Conservation (phyloP, 2,113 vertebrate genomes). For the Pachyramphus minor region DNA sequence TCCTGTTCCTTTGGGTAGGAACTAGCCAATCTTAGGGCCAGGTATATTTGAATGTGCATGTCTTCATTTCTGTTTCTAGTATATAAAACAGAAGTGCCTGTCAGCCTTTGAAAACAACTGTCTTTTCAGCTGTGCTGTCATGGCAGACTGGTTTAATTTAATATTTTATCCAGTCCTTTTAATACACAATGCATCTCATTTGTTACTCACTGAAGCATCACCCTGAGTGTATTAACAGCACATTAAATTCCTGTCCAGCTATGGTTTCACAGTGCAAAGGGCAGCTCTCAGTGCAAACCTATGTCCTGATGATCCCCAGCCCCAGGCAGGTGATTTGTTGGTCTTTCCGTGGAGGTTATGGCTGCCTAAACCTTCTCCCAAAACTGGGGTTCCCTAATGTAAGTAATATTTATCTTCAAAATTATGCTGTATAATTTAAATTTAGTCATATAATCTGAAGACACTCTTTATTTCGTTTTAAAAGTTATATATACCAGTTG, state of each 20-base stretch:
- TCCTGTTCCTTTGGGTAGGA: background rate
- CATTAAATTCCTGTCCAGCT: background rate
- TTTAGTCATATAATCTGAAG: background rate
- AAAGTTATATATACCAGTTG: background rate
- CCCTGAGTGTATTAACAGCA: background rate
- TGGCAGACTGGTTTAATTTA: background rate
- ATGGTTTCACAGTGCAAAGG: background rate
- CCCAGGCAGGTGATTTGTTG: background rate
- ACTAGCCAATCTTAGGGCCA: background rate
- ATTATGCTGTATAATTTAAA: background rate
- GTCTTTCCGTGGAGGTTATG: background rate
- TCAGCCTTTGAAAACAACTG: background rate
- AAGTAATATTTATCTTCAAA: background rate
- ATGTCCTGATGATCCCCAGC: background rate
- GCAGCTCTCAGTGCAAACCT: background rate
- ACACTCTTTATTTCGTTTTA: background rate
- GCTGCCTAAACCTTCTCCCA: background rate
- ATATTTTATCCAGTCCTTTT: background rate
- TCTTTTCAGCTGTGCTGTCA: background rate
- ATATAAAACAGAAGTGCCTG: background rate
- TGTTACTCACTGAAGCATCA: background rate
- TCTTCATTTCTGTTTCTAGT: background rate
- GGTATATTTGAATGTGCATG: background rate
- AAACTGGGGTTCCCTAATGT: background rate
- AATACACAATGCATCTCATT: background rate